A percentile compares a stretch with the other conserved stretches of the same genome.
Conservation (phyloP, 2,888 invertebrate genomes). For the Balanococcus diminutus region DNA sequence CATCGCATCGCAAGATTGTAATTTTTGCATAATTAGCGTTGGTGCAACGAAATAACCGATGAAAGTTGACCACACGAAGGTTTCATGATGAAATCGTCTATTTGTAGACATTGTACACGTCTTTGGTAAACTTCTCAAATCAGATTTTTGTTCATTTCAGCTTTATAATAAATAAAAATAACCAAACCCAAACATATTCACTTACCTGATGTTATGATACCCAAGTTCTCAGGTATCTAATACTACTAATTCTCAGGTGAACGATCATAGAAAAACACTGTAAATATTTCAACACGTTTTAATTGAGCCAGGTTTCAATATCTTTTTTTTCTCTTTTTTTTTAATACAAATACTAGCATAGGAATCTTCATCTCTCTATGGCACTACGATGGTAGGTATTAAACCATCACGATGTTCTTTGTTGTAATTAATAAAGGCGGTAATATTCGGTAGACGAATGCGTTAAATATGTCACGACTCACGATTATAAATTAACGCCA, state of each 20-base stretch:
- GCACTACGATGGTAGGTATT: background rate
- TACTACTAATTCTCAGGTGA: background rate
- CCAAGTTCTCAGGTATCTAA: background rate
- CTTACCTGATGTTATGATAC: background rate
- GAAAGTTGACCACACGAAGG: background rate
- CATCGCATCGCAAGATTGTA: conserved; percentile 24
- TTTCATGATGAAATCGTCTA: background rate
- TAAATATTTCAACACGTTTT: background rate
- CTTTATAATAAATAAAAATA: too few species aligned
- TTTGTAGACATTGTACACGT: background rate
- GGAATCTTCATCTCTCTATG: background rate
- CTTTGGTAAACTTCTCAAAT: background rate
- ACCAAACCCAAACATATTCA: background rate
- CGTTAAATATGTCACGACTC: conserved; percentile 48
- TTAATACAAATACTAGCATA: background rate
- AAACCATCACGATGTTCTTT: conserved; percentile 29
- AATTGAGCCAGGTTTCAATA: background rate
- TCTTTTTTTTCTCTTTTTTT: background rate
- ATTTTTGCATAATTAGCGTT: conserved; percentile 32
- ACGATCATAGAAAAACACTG: background rate
- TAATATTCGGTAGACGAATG: conserved; percentile 21
- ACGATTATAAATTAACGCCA: conserved; percentile 49
- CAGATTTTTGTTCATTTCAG: background rate
- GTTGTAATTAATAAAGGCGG: background rate
- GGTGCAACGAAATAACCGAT: background rate